Base-by-base conservation (phyloP, 2,113 vertebrate genomes). In the Triplophysa siluroides region DNA sequence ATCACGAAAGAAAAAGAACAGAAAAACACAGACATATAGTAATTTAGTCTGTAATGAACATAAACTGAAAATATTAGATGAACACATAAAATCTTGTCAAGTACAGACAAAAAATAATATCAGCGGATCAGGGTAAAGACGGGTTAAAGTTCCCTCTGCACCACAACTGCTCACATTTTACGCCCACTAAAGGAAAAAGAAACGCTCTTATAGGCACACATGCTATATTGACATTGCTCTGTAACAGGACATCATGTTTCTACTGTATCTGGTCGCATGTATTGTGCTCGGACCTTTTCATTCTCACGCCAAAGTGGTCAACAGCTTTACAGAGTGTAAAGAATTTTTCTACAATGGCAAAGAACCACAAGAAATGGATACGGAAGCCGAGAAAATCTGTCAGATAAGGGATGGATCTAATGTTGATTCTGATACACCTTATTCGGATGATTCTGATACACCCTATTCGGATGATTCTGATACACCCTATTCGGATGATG, bases 371-470 rank as follows among this genome's bases (percentile, higher is more conserved):
- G 69, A 69, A 21, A 78, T 82, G 61, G 56, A 61, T 73, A 33
- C 67, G 16, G 67, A 82, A 38, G 67, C 76, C 4, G 19, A 21
- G 61, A 82, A 73, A 61, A 83, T 78, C 43, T 83, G 81, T 47
- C 81, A 83, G 50, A 21, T 6, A 2, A 7, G 11, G 2, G 4
- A 2, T 16, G 0, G 16, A 10, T 0, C 0, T 0, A 0, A 0
- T 2, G 3, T 1, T 26, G 56, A 16, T 29, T 79, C 21, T 8
- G 81, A 76, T 29, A 66, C 81, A 19, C 76, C 79, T 1, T 79
- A 83, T 54, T 78, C 69, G 0, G 21, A 16, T 41, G 0, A 3
- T 19, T 24, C 2, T 24, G 24, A 76, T 29, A 66, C 81, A 19
- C 76, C 79, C 2, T 83, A 83, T 54, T 78, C 69, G 0, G 21